Evolutionary conservation across 2,797 vertebrate genomes (phyloP).

Genomic region (Ceyx erithaca): DNA sequence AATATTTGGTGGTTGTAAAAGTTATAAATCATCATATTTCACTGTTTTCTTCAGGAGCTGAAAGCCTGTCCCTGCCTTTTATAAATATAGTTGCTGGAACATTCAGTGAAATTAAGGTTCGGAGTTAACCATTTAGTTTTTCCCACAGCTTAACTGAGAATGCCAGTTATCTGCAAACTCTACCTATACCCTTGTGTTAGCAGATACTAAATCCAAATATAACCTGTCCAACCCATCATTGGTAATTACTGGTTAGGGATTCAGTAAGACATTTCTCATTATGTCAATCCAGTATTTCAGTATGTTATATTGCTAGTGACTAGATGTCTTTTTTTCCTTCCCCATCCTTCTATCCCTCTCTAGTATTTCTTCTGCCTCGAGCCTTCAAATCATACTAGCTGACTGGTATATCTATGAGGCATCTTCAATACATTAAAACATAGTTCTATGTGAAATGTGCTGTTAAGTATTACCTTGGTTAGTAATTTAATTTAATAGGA

Average conservation of each 20-base stretch:
- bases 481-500: constrained; percentile 66
- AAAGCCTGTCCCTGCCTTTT: neutral
- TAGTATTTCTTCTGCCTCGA: neutral
- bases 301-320: neutral
- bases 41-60: neutral
- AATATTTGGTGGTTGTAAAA: neutral
- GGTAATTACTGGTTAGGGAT: constrained; percentile 8
- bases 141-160: neutral
- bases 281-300: neutral
- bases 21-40: neutral
- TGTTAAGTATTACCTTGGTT: constrained; percentile 54
- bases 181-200: neutral
- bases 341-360: neutral
- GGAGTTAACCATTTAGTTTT: neutral
- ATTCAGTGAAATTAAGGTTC: neutral
- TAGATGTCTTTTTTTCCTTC: neutral
- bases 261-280: neutral
- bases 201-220: neutral
- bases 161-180: neutral
- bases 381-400: constrained; percentile 9
- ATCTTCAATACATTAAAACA: constrained; percentile 41
- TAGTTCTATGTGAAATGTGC: constrained; percentile 19
- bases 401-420: constrained; percentile 32
- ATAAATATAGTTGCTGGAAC: neutral
- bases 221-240: neutral